Base-by-base conservation (phyloP, 2,797 vertebrate species). In the Garrulus glandarius region DNA sequence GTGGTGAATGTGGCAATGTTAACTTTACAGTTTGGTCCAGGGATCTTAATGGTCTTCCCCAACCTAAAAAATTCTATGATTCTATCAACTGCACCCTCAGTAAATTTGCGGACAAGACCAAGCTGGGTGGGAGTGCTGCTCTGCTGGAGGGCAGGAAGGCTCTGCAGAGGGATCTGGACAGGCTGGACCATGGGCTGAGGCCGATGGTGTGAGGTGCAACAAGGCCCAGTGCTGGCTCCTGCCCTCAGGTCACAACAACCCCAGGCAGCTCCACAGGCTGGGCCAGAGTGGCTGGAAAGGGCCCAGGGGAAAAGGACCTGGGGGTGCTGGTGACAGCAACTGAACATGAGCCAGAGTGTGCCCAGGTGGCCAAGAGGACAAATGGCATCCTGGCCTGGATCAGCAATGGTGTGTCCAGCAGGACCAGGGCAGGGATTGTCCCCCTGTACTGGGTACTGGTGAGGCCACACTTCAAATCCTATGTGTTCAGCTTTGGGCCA, bases 391-490 rank as follows among this genome's bases (percentile, higher is more conserved):
- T 74, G 50, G 50, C 20, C 59, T 56, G 69, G 50, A 13, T 56
- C 69, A 84, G 24, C 50, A 29, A 9, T 9, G 2, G 34, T 30
- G 69, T 41, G 59, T 41, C 4, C 81, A 84, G 81, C 60, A 65
- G 59, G 50, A 6, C 1, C 36, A 74, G 30, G 50, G 43, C 69
- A 74, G 50, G 20, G 69, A 56, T 14, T 64, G 50, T 41, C 24
- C 20, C 22, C 16, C 34, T 47, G 41, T 39, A 2, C 19, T 63
- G 4, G 11, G 34, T 11, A 64, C 34, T 30, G 59, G 0, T 11
- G 59, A 30, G 41, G 50, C 13, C 7, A 9, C 59, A 56, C 2
- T 43, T 26, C 0, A 0, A 34, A 0, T 8, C 0, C 32, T 49
- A 15, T 39, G 23, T 12, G 24, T 12, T 13, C 17, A 49, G 16